Conservation (phyloP, 2,797 vertebrate genomes). For the Buceros bicornis region DNA sequence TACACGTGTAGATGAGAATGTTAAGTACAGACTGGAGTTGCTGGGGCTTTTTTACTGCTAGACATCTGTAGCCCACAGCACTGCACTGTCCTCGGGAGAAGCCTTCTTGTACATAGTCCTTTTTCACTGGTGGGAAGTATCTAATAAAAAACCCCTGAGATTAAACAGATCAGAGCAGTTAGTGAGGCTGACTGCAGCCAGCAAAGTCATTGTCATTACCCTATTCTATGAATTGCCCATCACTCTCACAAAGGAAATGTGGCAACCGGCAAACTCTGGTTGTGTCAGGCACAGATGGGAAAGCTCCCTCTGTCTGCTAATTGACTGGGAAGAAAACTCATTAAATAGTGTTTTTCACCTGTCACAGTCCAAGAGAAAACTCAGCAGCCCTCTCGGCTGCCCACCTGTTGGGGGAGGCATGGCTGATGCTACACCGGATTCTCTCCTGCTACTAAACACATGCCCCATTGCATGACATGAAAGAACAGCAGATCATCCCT, state of each 20-base stretch:
- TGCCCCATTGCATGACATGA: background rate
- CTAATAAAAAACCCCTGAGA: background rate
- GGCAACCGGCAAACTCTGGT: background rate
- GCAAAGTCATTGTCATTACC: background rate
- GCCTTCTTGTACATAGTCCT: background rate
- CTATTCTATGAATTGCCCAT: background rate
- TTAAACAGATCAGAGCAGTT: background rate
- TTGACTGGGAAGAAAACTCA: slow-evolving; percentile 66
- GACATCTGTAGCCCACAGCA: background rate
- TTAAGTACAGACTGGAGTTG: background rate
- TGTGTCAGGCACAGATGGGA: slow-evolving; percentile 54
- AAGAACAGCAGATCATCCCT: background rate
- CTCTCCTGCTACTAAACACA: slow-evolving; percentile 8
- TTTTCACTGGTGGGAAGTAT: background rate
- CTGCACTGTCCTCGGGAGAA: background rate
- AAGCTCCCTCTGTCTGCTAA: slow-evolving; percentile 47
- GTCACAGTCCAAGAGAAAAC: slow-evolving; percentile 45
- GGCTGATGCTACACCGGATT: background rate
- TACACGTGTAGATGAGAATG: background rate
- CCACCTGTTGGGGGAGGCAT: slow-evolving; percentile 32
- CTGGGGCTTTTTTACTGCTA: background rate
- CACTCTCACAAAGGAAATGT: slow-evolving; percentile 25
- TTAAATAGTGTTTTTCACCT: slow-evolving; percentile 69
- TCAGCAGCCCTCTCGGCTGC: slow-evolving; percentile 3
- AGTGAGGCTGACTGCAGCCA: background rate